Base-by-base conservation (phyloP, 2,888 invertebrate species). In the Elysia crispata region DNA sequence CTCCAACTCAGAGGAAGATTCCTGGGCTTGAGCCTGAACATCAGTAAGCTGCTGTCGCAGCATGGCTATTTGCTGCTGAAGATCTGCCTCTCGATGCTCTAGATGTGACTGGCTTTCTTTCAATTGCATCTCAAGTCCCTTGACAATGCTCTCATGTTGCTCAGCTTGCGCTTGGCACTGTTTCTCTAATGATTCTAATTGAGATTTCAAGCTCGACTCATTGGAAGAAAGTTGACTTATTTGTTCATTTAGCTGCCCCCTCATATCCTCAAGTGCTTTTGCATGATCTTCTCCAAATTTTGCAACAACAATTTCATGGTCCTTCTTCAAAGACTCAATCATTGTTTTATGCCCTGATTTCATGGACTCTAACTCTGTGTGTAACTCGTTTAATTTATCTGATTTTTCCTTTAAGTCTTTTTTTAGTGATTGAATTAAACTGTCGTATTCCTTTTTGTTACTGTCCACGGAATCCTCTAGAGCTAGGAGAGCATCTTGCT, bases 31-130 rank as follows among this genome's bases (percentile, higher is more conserved):
- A 41, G 82, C 83, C 49, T 86, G 84, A 73, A 84, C 79, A 31
- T 89, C 87, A 20, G 85, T 64, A n/a, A 89, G 60, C 74, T 89
- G 86, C 66, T 87, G 83, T 67, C 87, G 86, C n/a, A 89, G 79
- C n/a, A 84, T 74, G 23, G 84, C 82, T 23, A 85, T 85, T 77
- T 89, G 86, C 67, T 87, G 86, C 72, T 85, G 85, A 3, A 85
- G 81, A 23, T 83, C 77, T 28, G 84, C 79, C 31, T 87, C 87
- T 60, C 86, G 86, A 73, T 82, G 80, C 20, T 87, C 87, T 1
- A 87, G 69, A 74, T 86, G 86, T 33, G 66, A 75, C 77, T 90
- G 88, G 20, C 85, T 86, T 67, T 86, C 88, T 89, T 88, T 85
- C 84, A 87, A n/a, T 77, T 78, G n/a, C 81, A 80, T 85, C 87